Conservation (phyloP, 2,888 invertebrate species). For the Amphipyra berbera region DNA sequence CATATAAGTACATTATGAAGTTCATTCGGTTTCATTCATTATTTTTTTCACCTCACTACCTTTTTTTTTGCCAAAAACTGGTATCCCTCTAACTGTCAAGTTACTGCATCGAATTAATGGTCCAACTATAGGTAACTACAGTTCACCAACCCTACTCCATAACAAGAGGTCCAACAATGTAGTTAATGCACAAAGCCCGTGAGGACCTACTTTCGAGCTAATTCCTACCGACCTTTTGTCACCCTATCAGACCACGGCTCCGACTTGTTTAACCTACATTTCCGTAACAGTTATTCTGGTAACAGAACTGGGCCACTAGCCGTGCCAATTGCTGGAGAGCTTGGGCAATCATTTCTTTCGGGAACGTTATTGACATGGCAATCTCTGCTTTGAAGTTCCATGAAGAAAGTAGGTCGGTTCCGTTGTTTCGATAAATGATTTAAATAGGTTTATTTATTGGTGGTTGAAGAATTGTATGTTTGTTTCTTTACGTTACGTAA, state of each 20-base stretch:
- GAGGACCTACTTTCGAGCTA: constrained; percentile 8
- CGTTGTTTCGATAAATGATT: constrained; percentile 26
- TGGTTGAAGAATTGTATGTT: neutral
- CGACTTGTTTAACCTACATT: constrained; percentile 49
- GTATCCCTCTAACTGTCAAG: no score
- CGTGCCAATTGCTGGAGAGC: constrained; percentile 46
- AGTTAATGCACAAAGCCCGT: constrained; percentile 1
- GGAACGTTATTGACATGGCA: constrained; percentile 49
- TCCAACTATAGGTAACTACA: no score
- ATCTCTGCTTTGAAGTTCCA: constrained; percentile 45
- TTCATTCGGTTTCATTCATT: no score
- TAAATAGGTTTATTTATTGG: constrained; percentile 18
- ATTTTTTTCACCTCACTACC: no score
- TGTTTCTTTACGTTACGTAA: neutral
- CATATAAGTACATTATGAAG: no score
- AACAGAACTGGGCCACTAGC: constrained; percentile 47
- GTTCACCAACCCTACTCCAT: no score
- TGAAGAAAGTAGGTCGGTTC: constrained; percentile 33
- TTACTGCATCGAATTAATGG: no score
- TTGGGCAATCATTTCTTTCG: constrained; percentile 54
- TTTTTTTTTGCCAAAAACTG: no score
- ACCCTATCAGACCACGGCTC: constrained; percentile 8
- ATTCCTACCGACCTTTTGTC: constrained; percentile 33
- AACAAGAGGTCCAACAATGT: neutral
- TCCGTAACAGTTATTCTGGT: constrained; percentile 46